A percentile compares a stretch with the other conserved stretches of the same genome.
Conservation (phyloP, 2,888 invertebrate species). For the Drosophila rellima region DNA sequence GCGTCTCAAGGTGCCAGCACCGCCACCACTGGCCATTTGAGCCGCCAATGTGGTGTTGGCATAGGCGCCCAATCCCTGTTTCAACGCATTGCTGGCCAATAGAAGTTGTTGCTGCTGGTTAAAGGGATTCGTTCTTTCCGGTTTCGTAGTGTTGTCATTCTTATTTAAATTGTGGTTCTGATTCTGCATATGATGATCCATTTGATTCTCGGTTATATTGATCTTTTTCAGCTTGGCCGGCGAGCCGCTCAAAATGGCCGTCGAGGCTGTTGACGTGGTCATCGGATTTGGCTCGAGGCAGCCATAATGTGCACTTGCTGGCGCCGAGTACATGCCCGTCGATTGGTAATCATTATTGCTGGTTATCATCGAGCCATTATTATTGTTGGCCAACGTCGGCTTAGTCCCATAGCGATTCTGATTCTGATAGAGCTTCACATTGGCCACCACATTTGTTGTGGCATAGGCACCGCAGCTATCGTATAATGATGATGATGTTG, state of each 20-base stretch:
- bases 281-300: slow-evolving; percentile 77
- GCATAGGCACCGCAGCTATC: slow-evolving; percentile 86
- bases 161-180: slow-evolving; percentile 40
- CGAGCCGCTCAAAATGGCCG: slow-evolving; percentile 68
- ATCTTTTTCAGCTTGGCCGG: slow-evolving; percentile 82
- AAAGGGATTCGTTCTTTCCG: slow-evolving; percentile 70
- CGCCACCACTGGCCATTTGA: slow-evolving; percentile 81
- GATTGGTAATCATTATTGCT: slow-evolving; percentile 80
- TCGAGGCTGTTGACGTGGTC: slow-evolving; percentile 83
- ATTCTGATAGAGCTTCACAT: slow-evolving; percentile 85
- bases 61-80: slow-evolving; percentile 83
- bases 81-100: slow-evolving; percentile 83
- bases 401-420: slow-evolving; percentile 80
- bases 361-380: slow-evolving; percentile 51
- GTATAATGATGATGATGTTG: slow-evolving; percentile 82
- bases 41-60: slow-evolving; percentile 82
- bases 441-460: slow-evolving; percentile 86
- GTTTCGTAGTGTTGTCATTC: slow-evolving; percentile 29
- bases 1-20: slow-evolving; percentile 84
- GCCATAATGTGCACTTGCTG: slow-evolving; percentile 85
- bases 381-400: slow-evolving; percentile 51
- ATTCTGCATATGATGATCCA: slow-evolving; percentile 53
- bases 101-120: slow-evolving; percentile 83
- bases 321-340: slow-evolving; percentile 85
- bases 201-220: slow-evolving; percentile 85